phyloP scores from a whole-genome alignment of 2,113 vertebrate genomes.

The Coptodon rendalli region DNA sequence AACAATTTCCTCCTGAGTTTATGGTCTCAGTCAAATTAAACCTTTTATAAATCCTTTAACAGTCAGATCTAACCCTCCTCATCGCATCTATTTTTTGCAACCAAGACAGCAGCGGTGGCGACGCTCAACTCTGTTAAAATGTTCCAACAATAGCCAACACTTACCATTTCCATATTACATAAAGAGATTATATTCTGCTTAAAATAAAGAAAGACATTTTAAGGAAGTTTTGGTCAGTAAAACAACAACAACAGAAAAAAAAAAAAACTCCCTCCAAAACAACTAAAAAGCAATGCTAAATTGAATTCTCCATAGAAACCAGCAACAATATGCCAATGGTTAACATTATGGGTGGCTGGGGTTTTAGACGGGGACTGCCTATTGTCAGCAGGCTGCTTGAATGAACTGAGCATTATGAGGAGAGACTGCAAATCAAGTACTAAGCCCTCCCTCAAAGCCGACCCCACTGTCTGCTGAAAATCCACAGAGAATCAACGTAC shows the following conservation, averaged over 20 bases:
- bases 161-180: background rate
- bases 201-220: background rate
- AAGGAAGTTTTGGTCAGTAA: background rate
- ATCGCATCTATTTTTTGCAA: background rate
- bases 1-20: background rate
- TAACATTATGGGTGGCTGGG: constrained; percentile 41
- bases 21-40: background rate
- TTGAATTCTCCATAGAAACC: constrained; percentile 59
- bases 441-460: constrained; percentile 43
- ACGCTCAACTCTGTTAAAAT: background rate
- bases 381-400: constrained; percentile 40
- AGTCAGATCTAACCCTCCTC: background rate
- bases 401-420: constrained; percentile 43
- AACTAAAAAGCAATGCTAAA: constrained; percentile 13
- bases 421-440: constrained; percentile 61
- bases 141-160: background rate
- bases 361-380: background rate
- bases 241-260: background rate
- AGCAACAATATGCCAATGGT: constrained; percentile 28
- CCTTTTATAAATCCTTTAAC: background rate
- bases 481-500: constrained; percentile 37
- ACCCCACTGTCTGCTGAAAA: constrained; percentile 37
- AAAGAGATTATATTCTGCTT: background rate
- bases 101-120: background rate
- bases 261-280: background rate